phyloP scores from a whole-genome alignment of 92 coral and sea anemone species.

The Phenganax subtilis region DNA sequence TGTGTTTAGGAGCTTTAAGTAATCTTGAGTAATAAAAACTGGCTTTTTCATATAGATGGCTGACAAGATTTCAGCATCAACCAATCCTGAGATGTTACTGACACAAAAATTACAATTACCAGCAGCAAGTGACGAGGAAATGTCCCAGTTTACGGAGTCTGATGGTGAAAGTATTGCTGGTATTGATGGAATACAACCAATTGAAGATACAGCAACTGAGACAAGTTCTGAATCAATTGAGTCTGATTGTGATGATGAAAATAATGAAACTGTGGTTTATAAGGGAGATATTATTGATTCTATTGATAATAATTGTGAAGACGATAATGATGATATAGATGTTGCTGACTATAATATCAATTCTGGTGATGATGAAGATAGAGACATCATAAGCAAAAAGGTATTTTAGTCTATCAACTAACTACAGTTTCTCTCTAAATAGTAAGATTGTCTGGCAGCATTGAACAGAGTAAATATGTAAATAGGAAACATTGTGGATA shows the following conservation, averaged over 20 bases:
- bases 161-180: slow-evolving; percentile 24
- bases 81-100: slow-evolving; percentile 20
- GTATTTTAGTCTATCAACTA: background rate
- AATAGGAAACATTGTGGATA: too few relatives aligned
- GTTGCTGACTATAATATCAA: background rate
- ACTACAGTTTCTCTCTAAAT: too few relatives aligned
- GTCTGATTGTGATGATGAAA: slow-evolving; percentile 4
- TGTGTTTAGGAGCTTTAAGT: too few relatives aligned
- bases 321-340: background rate
- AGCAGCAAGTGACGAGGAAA: slow-evolving; percentile 16
- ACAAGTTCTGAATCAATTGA: slow-evolving; percentile 37
- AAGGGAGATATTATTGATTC: background rate
- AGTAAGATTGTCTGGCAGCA: too few relatives aligned
- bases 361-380: background rate
- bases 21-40: background rate
- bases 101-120: slow-evolving; percentile 31
- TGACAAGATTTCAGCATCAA: background rate
- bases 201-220: slow-evolving; percentile 73
- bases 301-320: background rate
- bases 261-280: background rate
- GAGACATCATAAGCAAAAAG: background rate
- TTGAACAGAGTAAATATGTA: too few relatives aligned
- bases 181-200: slow-evolving; percentile 46
- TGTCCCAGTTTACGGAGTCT: slow-evolving; percentile 20
- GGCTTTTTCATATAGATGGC: slow-evolving; percentile 5